Evolutionary conservation across 2,113 vertebrate species (phyloP).

Genomic region (Centropus unirufus): DNA sequence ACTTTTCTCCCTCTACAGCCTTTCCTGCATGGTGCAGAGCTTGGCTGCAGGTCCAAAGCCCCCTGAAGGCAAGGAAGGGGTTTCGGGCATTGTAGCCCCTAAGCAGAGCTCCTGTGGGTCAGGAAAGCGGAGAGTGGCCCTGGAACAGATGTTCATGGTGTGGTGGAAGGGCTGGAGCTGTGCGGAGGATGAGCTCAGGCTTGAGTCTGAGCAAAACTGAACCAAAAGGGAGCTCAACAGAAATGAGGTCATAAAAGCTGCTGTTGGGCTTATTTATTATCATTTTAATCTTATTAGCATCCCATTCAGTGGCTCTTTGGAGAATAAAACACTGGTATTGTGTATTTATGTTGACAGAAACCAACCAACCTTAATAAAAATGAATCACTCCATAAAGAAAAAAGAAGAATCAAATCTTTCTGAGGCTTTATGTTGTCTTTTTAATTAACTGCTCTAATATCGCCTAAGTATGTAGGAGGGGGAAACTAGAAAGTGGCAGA

Average conservation of each 20-base stretch:
- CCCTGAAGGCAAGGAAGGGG: neutral
- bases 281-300: slow-evolving; percentile 39
- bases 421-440: neutral
- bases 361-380: slow-evolving; percentile 25
- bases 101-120: neutral
- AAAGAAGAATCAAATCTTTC: neutral
- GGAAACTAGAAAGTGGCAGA: neutral
- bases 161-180: neutral
- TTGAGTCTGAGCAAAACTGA: neutral
- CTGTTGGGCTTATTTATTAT: slow-evolving; percentile 12
- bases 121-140: neutral
- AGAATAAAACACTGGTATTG: slow-evolving; percentile 23
- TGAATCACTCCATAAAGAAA: neutral
- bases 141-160: rapidly evolving
- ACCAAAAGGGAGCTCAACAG: neutral
- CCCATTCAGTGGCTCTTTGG: slow-evolving; percentile 21
- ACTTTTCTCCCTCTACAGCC: neutral
- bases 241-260: neutral
- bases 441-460: neutral
- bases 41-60: neutral
- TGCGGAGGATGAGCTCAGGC: neutral
- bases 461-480: neutral
- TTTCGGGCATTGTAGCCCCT: neutral
- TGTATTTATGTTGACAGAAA: neutral
- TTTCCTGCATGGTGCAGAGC: neutral